These are phyloP conservation scores for Magallana angulata DNA, from an alignment of 1,140 invertebrate species.

Conservation along the genomic window DNA sequence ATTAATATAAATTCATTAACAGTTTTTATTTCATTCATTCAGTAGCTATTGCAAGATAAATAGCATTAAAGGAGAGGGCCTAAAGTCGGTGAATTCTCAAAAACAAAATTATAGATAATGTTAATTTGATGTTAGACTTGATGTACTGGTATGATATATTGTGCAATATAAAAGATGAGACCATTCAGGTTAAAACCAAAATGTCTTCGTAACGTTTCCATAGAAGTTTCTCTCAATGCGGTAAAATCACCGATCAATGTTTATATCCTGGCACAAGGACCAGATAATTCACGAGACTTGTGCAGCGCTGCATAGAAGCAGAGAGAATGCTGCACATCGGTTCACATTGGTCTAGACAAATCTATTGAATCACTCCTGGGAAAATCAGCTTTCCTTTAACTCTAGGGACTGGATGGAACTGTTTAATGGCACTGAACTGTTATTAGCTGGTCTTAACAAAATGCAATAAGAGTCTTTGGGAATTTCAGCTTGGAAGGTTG, in stretches of 20 bases:
- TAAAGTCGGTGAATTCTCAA: too few species aligned
- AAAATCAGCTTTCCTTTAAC: background rate
- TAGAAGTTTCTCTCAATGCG: background rate
- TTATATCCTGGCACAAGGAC: background rate
- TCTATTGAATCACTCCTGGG: background rate
- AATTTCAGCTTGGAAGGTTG: background rate
- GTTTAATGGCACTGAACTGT: background rate
- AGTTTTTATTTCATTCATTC: too few species aligned
- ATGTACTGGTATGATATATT: too few species aligned
- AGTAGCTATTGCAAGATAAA: too few species aligned
- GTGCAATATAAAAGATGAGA: too few species aligned
- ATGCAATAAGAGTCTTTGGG: background rate
- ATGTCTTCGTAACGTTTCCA: background rate
- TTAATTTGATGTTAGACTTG: too few species aligned
- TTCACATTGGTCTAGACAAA: constrained; percentile 14
- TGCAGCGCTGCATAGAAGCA: background rate
- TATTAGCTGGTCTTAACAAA: background rate
- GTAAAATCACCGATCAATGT: constrained; percentile 5
- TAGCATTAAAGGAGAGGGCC: too few species aligned
- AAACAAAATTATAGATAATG: too few species aligned
- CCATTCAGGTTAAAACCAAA: too few species aligned
- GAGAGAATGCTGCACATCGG: constrained; percentile 1
- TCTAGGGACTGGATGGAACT: background rate
- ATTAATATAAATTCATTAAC: too few species aligned
- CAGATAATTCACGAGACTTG: background rate